phyloP scores from a whole-genome alignment of 2,797 vertebrate species.

The Huso huso region DNA sequence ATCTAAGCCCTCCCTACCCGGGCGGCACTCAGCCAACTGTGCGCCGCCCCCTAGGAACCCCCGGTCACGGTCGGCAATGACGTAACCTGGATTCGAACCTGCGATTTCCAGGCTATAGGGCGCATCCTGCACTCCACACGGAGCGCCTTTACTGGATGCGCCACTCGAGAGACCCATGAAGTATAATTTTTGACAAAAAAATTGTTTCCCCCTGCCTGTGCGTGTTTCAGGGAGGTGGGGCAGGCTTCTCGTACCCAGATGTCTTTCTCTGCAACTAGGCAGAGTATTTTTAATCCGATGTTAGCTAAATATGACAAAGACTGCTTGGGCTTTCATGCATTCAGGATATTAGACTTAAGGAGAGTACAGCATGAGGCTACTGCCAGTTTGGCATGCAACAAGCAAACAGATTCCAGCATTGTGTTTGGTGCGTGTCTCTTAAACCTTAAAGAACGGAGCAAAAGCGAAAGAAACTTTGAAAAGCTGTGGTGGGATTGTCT shows the following conservation, averaged over 20 bases:
- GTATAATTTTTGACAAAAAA: no score
- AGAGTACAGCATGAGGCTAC: background rate
- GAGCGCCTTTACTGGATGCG: no score
- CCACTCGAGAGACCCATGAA: no score
- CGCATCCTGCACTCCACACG: no score
- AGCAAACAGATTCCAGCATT: no score
- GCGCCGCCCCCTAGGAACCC: no score
- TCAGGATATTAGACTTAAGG: background rate
- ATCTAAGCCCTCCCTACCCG: no score
- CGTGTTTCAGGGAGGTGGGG: background rate
- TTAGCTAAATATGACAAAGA: slow-evolving; percentile 28
- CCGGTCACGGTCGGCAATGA: no score
- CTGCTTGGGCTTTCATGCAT: background rate
- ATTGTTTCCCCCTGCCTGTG: background rate
- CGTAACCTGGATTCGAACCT: no score
- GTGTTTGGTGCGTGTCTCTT: background rate
- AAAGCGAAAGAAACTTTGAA: background rate
- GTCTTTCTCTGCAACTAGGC: slow-evolving; percentile 33
- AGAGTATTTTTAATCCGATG: slow-evolving; percentile 31
- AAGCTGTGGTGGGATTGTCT: background rate
- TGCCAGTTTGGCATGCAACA: background rate
- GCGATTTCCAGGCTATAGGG: no score
- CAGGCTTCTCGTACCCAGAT: slow-evolving; percentile 28
- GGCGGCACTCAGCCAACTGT: no score
- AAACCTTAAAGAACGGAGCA: background rate